Conservation (phyloP, 1,140 invertebrate species). For the Ceratitis capitata region DNA sequence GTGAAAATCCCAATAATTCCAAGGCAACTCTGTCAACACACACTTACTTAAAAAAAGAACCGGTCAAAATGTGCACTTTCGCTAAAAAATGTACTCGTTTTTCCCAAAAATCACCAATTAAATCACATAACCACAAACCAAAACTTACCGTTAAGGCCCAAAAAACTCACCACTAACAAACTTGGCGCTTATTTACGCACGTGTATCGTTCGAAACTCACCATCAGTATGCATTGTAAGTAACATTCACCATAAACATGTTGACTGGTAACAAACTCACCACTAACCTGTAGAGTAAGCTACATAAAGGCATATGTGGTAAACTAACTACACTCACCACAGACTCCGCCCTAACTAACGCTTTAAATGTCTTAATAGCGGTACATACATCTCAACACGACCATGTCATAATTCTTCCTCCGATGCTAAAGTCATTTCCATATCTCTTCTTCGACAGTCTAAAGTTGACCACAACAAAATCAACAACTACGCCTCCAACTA, state of each 20-base stretch:
- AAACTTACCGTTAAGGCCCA: background rate
- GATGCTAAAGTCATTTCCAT: background rate
- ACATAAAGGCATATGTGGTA: background rate
- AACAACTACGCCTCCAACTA: background rate
- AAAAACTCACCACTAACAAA: constrained; percentile 6
- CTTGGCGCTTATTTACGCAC: background rate
- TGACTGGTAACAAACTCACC: background rate
- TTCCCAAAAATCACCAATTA: background rate
- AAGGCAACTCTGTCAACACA: background rate
- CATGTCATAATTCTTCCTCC: background rate
- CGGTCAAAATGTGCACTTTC: background rate
- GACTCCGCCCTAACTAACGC: background rate
- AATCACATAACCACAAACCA: background rate
- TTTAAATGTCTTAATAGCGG: background rate
- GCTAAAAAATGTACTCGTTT: background rate
- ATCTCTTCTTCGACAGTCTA: background rate
- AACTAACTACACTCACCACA: background rate
- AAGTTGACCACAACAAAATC: background rate
- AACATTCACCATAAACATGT: background rate
- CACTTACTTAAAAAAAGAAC: background rate
- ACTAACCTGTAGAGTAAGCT: background rate
- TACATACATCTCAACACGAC: background rate
- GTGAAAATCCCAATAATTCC: background rate
- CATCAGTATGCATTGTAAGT: background rate
- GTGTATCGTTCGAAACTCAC: background rate